A percentile compares a stretch with the other conserved stretches of the same genome.
Evolutionary conservation across 1,140 invertebrate species (phyloP).

Genomic region (Hesperophylax magnus): DNA sequence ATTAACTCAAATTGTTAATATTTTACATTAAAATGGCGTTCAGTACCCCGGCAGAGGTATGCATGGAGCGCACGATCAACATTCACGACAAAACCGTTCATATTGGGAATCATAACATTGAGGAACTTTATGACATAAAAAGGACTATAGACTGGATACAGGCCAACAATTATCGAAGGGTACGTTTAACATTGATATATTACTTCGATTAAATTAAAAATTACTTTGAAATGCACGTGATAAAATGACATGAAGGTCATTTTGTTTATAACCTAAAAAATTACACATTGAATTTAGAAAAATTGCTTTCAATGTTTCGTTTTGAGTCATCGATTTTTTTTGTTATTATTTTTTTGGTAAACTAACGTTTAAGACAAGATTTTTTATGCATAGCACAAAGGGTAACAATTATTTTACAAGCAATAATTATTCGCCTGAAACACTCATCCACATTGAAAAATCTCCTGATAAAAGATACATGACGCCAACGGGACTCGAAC

Average conservation of each 20-base stretch:
- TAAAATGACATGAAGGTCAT: background rate
- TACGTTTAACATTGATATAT: background rate
- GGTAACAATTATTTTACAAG: no score
- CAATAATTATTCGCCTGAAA: no score
- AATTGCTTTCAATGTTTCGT: background rate
- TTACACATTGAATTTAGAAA: background rate
- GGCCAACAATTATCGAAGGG: constrained; percentile 39
- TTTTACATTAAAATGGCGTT: background rate
- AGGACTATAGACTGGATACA: constrained; percentile 46
- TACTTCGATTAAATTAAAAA: background rate
- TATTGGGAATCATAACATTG: background rate
- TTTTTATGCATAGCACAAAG: no score
- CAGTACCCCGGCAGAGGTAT: background rate
- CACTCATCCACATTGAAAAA: no score
- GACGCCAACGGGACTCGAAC: no score
- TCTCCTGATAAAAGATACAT: no score
- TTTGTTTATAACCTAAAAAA: background rate
- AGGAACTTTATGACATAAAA: constrained; percentile 40
- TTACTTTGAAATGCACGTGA: background rate
- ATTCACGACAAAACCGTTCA: background rate
- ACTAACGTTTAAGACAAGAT: no score
- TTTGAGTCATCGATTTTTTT: background rate
- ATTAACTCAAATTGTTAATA: background rate
- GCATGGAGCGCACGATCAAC: constrained; percentile 27
- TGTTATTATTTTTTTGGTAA: no score